Evolutionary conservation across 2,113 vertebrate genomes (phyloP), one percentile per base, ranked within the genome.

Genomic region (Anhinga anhinga): DNA sequence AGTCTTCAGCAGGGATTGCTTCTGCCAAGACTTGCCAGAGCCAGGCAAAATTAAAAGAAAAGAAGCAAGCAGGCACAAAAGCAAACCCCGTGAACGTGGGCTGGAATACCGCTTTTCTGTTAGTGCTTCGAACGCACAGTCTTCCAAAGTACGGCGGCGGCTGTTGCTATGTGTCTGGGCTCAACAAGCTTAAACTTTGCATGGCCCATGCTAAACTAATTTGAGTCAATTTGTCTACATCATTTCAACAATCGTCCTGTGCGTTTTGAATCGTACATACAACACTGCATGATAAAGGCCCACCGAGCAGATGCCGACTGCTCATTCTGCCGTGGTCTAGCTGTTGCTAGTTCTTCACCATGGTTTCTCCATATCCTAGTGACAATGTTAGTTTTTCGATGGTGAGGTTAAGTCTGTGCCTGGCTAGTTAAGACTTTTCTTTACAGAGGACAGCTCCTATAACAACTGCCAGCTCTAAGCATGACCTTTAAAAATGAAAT

Each of bases 161-260:
- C 97, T 95, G 98, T 98, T 98, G 98, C 98, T 98, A 98, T 97
- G 98, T 98, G 97, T 95, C 97, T 95, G 90, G 85, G 61, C 96
- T 95, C 97, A 96, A 97, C 97, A 97, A 97, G 97, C 98, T 98
- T 98, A 95, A 97, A 98, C 98, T 98, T 98, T 98, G 98, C 98
- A 91, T 96, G 98, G 98, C 97, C 97, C 97, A 86, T 97, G 98
- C 98, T 98, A 98, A 98, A 98, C 98, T 98, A 98, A 98, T 98
- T 98, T 98, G 98, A 98, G 98, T 98, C 98, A 98, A 98, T 99
- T 99, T 98, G 98, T 99, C 98, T 98, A 98, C 98, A 98, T 98
- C 98, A 97, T 95, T 98, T 93, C 97, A 98, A 98, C 98, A 98
- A 98, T 98, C 96, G 77, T 97, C 56, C 96, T 85, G 94, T 96